Conservation (phyloP, 2,888 invertebrate species). For the Biston betularia region DNA sequence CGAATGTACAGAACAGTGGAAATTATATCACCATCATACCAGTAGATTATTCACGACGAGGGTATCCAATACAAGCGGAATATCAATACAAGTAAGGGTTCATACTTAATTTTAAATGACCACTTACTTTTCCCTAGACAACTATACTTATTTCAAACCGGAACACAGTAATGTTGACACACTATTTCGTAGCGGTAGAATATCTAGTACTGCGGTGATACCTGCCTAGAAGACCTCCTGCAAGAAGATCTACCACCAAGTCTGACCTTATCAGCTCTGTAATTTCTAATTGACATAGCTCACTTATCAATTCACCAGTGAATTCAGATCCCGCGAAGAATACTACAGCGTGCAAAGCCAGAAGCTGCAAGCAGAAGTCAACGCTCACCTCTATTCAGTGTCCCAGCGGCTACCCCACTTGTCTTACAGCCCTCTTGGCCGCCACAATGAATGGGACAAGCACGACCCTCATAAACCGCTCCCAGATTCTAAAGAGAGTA, state of each 20-base stretch:
- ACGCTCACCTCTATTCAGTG: slow-evolving; percentile 86
- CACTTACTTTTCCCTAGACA: no score
- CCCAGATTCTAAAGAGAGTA: slow-evolving; percentile 82
- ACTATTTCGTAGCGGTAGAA: no score
- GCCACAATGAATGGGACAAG: slow-evolving; percentile 83
- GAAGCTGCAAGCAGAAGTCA: slow-evolving; percentile 82
- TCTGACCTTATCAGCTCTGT: no score
- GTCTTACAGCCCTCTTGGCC: slow-evolving; percentile 79
- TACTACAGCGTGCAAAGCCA: slow-evolving; percentile 83
- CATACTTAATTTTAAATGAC: background rate
- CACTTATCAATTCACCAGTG: slow-evolving; percentile 59
- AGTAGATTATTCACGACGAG: slow-evolving; percentile 85
- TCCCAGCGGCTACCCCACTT: slow-evolving; percentile 86
- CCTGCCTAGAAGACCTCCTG: no score
- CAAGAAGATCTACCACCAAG: no score
- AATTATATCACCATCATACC: slow-evolving; percentile 87
- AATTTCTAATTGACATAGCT: background rate
- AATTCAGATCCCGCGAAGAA: slow-evolving; percentile 81
- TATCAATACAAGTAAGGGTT: slow-evolving; percentile 85
- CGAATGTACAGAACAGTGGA: slow-evolving; percentile 80
- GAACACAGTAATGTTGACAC: no score
- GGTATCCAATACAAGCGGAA: slow-evolving; percentile 85
- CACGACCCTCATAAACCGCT: slow-evolving; percentile 79
- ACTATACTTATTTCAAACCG: no score
- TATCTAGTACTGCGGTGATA: no score